phyloP scores from a whole-genome alignment of 2,113 vertebrate species.

The Panthera leo region DNA sequence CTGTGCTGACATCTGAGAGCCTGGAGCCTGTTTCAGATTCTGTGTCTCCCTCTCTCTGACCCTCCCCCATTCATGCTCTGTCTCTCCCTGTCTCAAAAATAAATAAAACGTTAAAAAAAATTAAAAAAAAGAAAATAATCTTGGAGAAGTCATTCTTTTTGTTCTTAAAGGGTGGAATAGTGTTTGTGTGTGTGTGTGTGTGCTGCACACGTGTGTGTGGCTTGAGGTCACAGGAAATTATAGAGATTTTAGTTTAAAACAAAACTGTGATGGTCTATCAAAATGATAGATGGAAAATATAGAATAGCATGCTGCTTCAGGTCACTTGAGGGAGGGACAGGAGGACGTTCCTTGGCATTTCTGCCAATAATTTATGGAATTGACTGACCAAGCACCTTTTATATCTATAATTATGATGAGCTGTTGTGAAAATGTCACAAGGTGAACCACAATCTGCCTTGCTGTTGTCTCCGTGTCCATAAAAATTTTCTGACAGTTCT shows the following conservation, averaged over 20 bases:
- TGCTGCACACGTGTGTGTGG: neutral
- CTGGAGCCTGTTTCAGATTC: no score
- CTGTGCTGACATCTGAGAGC: no score
- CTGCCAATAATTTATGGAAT: conserved; percentile 41
- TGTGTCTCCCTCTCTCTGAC: no score
- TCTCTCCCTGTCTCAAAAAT: no score
- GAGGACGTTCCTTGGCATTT: conserved; percentile 14
- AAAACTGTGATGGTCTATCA: conserved; percentile 3
- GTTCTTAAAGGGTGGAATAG: neutral
- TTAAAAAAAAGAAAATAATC: neutral
- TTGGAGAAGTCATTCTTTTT: neutral
- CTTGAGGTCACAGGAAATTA: neutral
- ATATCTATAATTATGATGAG: conserved; percentile 3
- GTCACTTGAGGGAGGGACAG: neutral
- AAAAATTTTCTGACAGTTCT: conserved; percentile 41
- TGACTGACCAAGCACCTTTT: conserved; percentile 14
- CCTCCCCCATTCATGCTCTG: no score
- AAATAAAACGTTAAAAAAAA: no score
- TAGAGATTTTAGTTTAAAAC: conserved; percentile 16
- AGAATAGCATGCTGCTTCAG: neutral
- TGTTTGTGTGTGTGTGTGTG: neutral
- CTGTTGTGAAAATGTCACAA: conserved; percentile 28
- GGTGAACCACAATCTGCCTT: neutral
- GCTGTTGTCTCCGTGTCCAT: neutral
- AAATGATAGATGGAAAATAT: neutral